Evolutionary conservation across 2,888 invertebrate genomes (phyloP), one percentile per base, ranked within the genome.

Genomic region (Hydrotaea cyrtoneurina): DNA sequence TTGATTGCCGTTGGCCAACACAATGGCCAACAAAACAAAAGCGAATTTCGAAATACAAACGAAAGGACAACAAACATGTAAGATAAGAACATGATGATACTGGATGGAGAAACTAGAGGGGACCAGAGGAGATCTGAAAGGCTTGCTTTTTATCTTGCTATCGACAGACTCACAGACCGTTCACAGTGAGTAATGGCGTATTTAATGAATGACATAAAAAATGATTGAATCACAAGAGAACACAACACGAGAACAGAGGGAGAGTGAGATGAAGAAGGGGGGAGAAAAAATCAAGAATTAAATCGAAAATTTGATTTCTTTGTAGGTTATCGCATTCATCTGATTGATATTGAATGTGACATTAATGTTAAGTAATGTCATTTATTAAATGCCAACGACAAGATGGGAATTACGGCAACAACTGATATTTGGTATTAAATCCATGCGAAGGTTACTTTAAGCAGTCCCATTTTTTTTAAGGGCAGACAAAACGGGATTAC

Each of bases 181-280:
- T n/a, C n/a, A n/a, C n/a, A n/a, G 1, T 73, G 31, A 62, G 75
- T 80, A 80, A 80, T 76, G 36, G 75, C 36, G 62, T 80, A 69
- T 55, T 73, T 39, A 79, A 79, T 66, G 62, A 53, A 46, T 55
- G 43, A 36, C 39, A 73, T 73, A 75, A 23, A 19, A 69, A 71
- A 75, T 50, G 75, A 69, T 26, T 59, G 46, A 69, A 59, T 50
- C 50, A n/a, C n/a, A n/a, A n/a, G n/a, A n/a, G n/a, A n/a, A n/a
- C n/a, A n/a, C n/a, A n/a, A n/a, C n/a, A n/a, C n/a, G n/a, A n/a
- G n/a, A n/a, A n/a, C n/a, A n/a, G n/a, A n/a, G n/a, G n/a, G n/a
- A n/a, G n/a, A n/a, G n/a, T n/a, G n/a, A n/a, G n/a, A n/a, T n/a
- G 50, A n/a, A 11, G 5, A 15, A 43, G 10, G 11, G 7, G 31